Percentiles rank a stretch among this genome's conserved stretches.
These are phyloP conservation scores for Anoplius nigerrimus DNA, from an alignment of 2,888 invertebrate species.

Conservation along the genomic window DNA sequence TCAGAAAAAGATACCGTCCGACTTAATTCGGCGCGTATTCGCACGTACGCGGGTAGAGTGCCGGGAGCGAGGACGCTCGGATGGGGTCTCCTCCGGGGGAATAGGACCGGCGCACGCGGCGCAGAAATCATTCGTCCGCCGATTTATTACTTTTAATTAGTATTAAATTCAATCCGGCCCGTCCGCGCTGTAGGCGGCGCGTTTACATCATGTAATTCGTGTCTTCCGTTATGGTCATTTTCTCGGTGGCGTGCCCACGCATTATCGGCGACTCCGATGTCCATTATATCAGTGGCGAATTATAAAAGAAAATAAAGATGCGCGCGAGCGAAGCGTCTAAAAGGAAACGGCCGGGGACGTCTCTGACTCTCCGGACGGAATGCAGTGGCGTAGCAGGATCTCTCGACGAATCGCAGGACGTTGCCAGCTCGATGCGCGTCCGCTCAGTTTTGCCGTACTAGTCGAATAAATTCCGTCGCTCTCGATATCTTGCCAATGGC, in stretches of 20 bases:
- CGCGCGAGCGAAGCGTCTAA: too few species aligned
- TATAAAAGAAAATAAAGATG: constrained; percentile 15
- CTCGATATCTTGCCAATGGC: too few species aligned
- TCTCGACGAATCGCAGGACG: too few species aligned
- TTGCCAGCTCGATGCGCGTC: too few species aligned
- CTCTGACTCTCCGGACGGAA: too few species aligned
- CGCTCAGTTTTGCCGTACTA: too few species aligned
- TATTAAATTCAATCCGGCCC: constrained; percentile 64
- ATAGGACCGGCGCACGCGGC: constrained; percentile 55
- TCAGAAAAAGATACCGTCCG: constrained; percentile 60
- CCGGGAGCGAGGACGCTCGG: constrained; percentile 16
- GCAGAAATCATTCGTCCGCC: constrained; percentile 56
- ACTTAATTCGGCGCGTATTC: constrained; percentile 56
- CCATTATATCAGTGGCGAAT: constrained; percentile 42
- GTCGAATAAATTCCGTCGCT: too few species aligned
- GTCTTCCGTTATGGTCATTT: constrained; percentile 62
- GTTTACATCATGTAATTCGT: constrained; percentile 61
- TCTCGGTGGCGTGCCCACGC: constrained; percentile 54
- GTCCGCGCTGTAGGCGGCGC: constrained; percentile 63
- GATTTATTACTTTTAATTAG: constrained; percentile 69
- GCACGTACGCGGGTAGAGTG: constrained; percentile 27
- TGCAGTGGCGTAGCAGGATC: too few species aligned
- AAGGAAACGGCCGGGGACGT: too few species aligned
- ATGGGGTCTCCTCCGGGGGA: constrained; percentile 30
- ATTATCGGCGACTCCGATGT: constrained; percentile 47